A percentile compares a stretch with the other conserved stretches of the same genome.
These are phyloP conservation scores for Herpailurus yagouaroundi DNA, from an alignment of 2,113 vertebrate genomes.

Conservation along the genomic window DNA sequence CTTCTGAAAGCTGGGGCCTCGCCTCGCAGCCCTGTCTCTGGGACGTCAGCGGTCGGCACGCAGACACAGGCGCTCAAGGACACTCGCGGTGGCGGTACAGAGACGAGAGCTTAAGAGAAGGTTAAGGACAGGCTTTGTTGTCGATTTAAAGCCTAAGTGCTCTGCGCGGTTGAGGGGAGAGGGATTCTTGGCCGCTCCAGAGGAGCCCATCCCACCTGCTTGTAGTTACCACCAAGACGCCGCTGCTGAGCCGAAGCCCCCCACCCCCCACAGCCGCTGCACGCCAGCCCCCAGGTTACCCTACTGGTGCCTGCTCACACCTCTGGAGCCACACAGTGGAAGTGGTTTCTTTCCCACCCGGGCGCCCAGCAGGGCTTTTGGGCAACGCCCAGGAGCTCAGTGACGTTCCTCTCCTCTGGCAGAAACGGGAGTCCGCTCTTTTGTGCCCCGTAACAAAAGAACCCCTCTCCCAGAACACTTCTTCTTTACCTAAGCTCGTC, in stretches of 20 bases:
- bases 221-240: accelerated
- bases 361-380: not conserved
- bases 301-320: accelerated
- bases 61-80: not conserved
- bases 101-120: too few relatives aligned
- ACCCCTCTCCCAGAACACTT: not conserved
- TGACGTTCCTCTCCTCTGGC: not conserved
- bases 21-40: not conserved
- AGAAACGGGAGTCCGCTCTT: not conserved
- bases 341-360: not conserved
- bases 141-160: not conserved
- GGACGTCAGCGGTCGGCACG: not conserved
- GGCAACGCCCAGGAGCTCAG: not conserved
- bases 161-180: not conserved
- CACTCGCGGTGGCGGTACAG: not conserved
- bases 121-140: not conserved
- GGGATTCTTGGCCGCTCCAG: not conserved
- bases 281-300: accelerated
- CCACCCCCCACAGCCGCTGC: not conserved
- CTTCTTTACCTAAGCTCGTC: not conserved
- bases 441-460: not conserved
- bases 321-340: not conserved
- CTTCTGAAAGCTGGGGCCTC: not conserved
- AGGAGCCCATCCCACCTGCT: accelerated
- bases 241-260: too few relatives aligned